Base-by-base conservation (phyloP, 2,797 vertebrate species). In the Phrynocephalus vlangalii region DNA sequence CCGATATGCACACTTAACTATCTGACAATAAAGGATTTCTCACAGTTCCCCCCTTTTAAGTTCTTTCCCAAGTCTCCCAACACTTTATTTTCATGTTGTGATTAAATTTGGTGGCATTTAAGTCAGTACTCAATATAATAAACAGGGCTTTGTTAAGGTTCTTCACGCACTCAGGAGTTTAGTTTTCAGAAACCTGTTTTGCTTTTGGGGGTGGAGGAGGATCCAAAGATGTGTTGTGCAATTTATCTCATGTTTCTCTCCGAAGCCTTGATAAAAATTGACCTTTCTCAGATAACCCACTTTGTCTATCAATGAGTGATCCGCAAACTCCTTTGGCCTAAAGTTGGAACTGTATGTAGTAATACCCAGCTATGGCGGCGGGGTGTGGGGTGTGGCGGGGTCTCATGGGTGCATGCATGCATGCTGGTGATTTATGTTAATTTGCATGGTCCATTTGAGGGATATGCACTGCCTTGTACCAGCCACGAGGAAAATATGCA, bases 61-160 rank as follows among this genome's bases (percentile, higher is more conserved):
- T 11, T 28, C 30, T 72, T 68, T 28, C 30, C 28, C 38, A 30
- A 44, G 26, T 11, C 0, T 3, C 44, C 81, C 84, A 52, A 26
- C 0, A 0, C 67, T 0, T 1, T 30, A 26, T 20, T 90, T 79
- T 66, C 2, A 78, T 30, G 2, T 68, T 13, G 30, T 91, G 84
- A 88, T 30, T 93, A 86, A 91, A 30, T 24, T 89, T 18, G 2
- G 4, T 83, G 83, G 89, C 90, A 80, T 82, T 79, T 82, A 44
- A 75, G 5, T 80, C 85, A 89, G 85, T 67, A n/a, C n/a, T n/a
- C n/a, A n/a, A n/a, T n/a, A 18, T 38, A 0, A 84, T 0, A 75
- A 30, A 66, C 79, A 30, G 56, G 78, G 33, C 50, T 48, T 0
- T 81, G 28, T 79, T 86, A 38, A 48, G 38, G 38, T 44, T 30